Conservation (phyloP, 35 echinoderm and acorn worm genomes). For the Anneissia japonica region DNA sequence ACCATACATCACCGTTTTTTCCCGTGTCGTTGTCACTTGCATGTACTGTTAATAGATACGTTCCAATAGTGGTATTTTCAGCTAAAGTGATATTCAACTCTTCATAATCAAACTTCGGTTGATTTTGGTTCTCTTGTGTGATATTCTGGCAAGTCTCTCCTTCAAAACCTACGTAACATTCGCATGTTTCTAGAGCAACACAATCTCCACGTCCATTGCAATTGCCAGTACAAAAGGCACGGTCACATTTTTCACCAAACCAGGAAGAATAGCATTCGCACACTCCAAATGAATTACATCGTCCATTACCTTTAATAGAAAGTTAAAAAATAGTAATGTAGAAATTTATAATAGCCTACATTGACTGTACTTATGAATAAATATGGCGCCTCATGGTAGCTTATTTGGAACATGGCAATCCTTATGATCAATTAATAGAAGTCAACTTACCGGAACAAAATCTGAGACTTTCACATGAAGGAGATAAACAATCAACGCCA, state of each 20-base stretch:
- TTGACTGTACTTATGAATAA: neutral
- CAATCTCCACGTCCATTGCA: neutral
- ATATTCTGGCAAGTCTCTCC: neutral
- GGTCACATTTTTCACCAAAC: neutral
- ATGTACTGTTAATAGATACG: neutral
- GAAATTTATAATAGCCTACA: neutral
- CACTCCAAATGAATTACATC: neutral
- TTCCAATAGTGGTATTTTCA: neutral
- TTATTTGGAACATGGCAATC: neutral
- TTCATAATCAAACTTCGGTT: neutral
- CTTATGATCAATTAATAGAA: neutral
- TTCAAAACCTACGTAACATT: neutral
- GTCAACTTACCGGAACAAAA: constrained; percentile 8
- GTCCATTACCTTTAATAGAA: neutral
- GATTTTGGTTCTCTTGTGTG: neutral
- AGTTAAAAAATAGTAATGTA: neutral
- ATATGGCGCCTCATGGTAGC: neutral
- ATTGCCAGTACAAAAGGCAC: neutral
- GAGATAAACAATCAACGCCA: neutral
- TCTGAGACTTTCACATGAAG: neutral
- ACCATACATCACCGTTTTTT: neutral
- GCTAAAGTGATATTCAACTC: neutral
- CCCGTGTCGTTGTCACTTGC: neutral
- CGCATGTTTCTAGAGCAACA: too few species aligned
- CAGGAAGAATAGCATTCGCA: neutral